Evolutionary conservation across 1,140 invertebrate species (phyloP).

Genomic region (Pentalonia nigronervosa): DNA sequence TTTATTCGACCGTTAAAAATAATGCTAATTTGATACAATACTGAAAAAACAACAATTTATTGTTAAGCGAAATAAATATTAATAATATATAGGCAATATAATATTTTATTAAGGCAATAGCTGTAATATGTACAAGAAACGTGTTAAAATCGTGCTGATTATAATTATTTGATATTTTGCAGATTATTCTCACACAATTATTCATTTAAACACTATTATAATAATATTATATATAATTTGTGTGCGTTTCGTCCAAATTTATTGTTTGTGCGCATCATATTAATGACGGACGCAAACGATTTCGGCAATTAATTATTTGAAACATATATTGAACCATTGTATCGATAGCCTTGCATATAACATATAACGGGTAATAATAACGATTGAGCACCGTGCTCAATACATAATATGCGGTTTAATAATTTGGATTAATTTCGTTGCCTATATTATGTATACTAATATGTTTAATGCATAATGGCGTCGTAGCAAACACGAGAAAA

Average conservation of each 20-base stretch:
- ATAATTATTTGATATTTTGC: background rate
- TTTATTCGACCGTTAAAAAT: background rate
- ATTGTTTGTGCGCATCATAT: background rate
- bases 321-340: background rate
- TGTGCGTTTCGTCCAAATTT: background rate
- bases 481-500: background rate
- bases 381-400: background rate
- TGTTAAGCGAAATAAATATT: background rate
- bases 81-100: background rate
- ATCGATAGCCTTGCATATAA: background rate
- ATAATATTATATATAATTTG: background rate
- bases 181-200: background rate
- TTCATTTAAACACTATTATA: background rate
- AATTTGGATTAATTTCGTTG: background rate
- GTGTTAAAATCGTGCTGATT: background rate
- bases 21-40: background rate
- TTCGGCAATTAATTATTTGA: background rate
- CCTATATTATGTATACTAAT: background rate
- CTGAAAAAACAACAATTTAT: background rate
- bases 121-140: background rate
- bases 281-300: background rate
- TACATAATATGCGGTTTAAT: background rate
- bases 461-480: background rate
- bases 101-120: background rate
- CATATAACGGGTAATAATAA: background rate